Evolutionary conservation across 2,797 vertebrate genomes (phyloP).

Genomic region (Hipposideros larvatus): DNA sequence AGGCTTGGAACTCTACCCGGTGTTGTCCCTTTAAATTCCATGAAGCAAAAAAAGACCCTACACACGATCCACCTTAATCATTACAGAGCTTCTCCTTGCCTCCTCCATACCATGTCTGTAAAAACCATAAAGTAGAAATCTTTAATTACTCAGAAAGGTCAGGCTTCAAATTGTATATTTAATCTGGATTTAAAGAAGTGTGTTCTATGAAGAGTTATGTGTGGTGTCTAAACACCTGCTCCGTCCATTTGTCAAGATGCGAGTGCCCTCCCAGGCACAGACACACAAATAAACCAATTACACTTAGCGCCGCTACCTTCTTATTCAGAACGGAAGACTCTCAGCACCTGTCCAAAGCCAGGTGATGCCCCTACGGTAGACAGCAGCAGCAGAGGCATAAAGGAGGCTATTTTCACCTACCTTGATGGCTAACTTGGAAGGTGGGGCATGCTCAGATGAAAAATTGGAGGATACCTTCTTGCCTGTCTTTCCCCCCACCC

Average conservation of each 20-base stretch:
- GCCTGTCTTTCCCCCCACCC: neutral
- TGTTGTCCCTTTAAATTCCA: neutral
- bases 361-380: neutral
- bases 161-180: slow-evolving; percentile 83
- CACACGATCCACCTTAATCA: slow-evolving; percentile 14
- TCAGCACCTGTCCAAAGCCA: neutral
- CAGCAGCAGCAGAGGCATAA: neutral
- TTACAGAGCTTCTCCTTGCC: neutral
- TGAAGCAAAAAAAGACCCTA: neutral
- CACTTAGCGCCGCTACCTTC: neutral
- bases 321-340: rapidly evolving
- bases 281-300: neutral
- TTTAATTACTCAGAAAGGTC: slow-evolving; percentile 86
- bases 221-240: slow-evolving; percentile 81
- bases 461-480: neutral
- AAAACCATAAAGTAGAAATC: slow-evolving; percentile 75
- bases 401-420: neutral
- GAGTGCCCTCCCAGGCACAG: neutral
- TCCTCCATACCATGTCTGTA: slow-evolving; percentile 42
- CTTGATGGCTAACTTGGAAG: neutral
- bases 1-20: neutral
- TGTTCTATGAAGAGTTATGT: slow-evolving; percentile 76
- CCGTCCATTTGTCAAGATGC: slow-evolving; percentile 68
- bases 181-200: slow-evolving; percentile 83
- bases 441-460: neutral